Base-by-base conservation (phyloP, 2,888 invertebrate species). In the Hipparchia sbordonii region DNA sequence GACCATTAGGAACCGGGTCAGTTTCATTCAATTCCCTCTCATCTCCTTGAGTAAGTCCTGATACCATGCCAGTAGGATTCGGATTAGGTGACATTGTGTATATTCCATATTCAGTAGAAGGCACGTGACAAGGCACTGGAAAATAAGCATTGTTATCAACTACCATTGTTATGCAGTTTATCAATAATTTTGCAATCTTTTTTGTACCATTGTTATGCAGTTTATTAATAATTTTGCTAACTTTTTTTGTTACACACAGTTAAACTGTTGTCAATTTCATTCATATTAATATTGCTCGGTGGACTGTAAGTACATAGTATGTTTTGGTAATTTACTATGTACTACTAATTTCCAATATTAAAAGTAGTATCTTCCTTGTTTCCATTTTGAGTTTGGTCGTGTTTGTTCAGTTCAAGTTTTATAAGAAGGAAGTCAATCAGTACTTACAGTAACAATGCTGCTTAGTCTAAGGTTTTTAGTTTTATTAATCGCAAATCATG, bases 71-170 rank as follows among this genome's bases (percentile, higher is more conserved):
- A 6, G 77, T 72, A 0, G 79, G 69, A 9, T 76, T 78, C 8
- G 85, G 79, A 12, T 89, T 90, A 0, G 87, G 90, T 2, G 95
- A 91, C 87, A 95, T 91, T 2, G 94, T 95, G 84, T 96, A 97
- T 76, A 95, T 95, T 0, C 96, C 97, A 81, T 96, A 95, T 75
- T 95, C 95, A 4, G 95, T 95, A 0, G 95, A 89, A 1, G 97
- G 97, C 8, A 97, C 95, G 77, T 95, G 95, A 76, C 97, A 97
- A 0, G 96, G 96, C 57, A 95, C 96, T 96, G 88, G 2, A 77
- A 78, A 71, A 33, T 33, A 59, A 10, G 10, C 9, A 0, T 1
- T 56, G 7, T 59, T 33, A 4, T 33, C 33, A 23, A 3, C 2
- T 8, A 33, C 3, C 5, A 56, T 56, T 56, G 6, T 5, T 6